Percentiles rank a stretch among this genome's conserved stretches.
Evolutionary conservation across 2,888 invertebrate genomes (phyloP).

Genomic region (Lasioglossum leucozonium): DNA sequence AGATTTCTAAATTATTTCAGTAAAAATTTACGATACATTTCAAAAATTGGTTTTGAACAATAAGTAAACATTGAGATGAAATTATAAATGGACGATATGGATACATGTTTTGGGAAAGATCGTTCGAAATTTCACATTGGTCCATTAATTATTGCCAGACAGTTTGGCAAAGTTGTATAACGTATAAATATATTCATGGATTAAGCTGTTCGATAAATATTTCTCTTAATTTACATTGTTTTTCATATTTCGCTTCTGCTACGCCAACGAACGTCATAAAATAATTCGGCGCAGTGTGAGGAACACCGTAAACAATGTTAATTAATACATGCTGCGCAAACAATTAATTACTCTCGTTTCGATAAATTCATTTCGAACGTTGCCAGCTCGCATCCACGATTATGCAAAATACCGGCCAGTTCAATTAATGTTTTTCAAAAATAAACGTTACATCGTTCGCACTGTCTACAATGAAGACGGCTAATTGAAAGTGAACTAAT

Average conservation of each 20-base stretch:
- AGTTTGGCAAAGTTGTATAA: neutral
- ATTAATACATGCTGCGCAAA: neutral
- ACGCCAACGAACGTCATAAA: neutral
- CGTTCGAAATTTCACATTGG: neutral
- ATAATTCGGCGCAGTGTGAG: neutral
- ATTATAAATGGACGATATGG: neutral
- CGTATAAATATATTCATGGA: neutral
- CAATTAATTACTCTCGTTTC: conserved; percentile 2
- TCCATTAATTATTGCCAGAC: neutral
- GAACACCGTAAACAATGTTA: neutral
- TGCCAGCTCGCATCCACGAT: neutral
- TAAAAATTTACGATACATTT: too few relatives aligned
- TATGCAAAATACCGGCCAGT: neutral
- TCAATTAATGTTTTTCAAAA: neutral
- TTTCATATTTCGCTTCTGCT: neutral
- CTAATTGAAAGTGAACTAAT: neutral
- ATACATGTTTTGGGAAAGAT: neutral
- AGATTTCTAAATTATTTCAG: too few relatives aligned
- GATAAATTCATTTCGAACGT: neutral
- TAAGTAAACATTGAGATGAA: neutral
- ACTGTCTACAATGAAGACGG: neutral
- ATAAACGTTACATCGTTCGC: neutral
- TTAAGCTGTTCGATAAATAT: neutral
- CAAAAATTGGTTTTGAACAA: neutral
- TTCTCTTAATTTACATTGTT: neutral